A percentile compares a stretch with the other conserved stretches of the same genome.
These are phyloP conservation scores for Masnerella sp. DNA, from an alignment of 2,888 invertebrate genomes.

Conservation along the genomic window DNA sequence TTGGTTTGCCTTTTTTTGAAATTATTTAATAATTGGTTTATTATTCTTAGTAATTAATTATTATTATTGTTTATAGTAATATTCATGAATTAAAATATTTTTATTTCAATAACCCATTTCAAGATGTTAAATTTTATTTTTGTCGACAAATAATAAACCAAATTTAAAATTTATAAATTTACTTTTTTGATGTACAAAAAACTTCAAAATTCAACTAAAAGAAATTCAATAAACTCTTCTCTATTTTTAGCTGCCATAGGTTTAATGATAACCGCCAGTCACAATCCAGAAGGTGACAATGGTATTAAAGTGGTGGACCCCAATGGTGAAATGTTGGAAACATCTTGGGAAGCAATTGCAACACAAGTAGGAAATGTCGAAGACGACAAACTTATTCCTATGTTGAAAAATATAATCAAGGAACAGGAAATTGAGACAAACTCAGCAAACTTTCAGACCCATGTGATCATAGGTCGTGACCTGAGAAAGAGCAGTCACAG, in stretches of 20 bases:
- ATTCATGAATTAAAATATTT: too few species aligned
- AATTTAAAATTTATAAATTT: too few species aligned
- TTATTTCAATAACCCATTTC: too few species aligned
- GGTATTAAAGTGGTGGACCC: constrained; percentile 98
- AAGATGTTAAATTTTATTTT: too few species aligned
- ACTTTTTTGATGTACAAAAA: too few species aligned
- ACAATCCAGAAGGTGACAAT: constrained; percentile 97
- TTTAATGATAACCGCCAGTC: constrained; percentile 99
- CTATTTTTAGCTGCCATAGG: constrained; percentile 88
- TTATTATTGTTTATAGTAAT: too few species aligned
- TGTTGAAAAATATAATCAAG: constrained; percentile 81
- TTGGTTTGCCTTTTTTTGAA: too few species aligned
- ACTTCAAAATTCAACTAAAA: too few species aligned
- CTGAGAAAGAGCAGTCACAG: constrained; percentile 90
- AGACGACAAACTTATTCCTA: constrained; percentile 65
- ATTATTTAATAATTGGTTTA: too few species aligned
- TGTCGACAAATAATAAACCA: too few species aligned
- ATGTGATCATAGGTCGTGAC: constrained; percentile 90
- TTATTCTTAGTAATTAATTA: too few species aligned
- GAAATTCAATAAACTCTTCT: too few species aligned
- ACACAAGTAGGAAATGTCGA: constrained; percentile 90
- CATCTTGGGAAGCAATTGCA: constrained; percentile 94
- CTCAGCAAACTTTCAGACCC: constrained; percentile 79
- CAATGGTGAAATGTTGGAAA: constrained; percentile 96
- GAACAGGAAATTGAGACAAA: constrained; percentile 86